A percentile compares a stretch with the other conserved stretches of the same genome.
Conservation (phyloP, 2,888 invertebrate species). For the Eilema griseolum region DNA sequence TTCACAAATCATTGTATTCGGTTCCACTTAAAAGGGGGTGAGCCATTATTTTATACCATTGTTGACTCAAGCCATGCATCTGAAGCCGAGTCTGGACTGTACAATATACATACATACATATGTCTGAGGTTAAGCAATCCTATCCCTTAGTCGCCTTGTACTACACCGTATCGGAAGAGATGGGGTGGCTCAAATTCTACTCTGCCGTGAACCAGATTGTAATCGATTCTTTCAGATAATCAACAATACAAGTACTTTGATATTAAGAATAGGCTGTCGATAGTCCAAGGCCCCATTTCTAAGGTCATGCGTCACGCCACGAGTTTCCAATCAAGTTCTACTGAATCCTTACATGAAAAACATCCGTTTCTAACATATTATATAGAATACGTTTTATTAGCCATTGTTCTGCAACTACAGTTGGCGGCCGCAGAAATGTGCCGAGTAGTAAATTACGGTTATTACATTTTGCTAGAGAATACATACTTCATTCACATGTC, state of each 20-base stretch:
- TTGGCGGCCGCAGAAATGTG: conserved; percentile 39
- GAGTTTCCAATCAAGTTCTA: background rate
- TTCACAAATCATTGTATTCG: too few relatives aligned
- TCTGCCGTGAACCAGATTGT: too few relatives aligned
- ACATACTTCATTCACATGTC: conserved; percentile 21
- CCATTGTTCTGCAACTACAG: conserved; percentile 49
- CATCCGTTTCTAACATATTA: conserved; percentile 28
- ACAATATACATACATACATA: too few relatives aligned
- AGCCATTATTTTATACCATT: too few relatives aligned
- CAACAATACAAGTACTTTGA: background rate
- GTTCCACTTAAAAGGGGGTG: too few relatives aligned
- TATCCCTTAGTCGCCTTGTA: too few relatives aligned
- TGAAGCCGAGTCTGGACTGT: too few relatives aligned
- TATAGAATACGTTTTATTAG: conserved; percentile 47
- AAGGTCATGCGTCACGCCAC: background rate
- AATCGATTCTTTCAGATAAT: background rate
- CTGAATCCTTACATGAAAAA: conserved; percentile 25
- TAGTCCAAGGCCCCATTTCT: background rate
- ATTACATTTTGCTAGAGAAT: conserved; percentile 35
- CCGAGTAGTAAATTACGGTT: conserved; percentile 41
- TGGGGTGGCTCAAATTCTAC: too few relatives aligned
- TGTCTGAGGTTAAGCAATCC: too few relatives aligned
- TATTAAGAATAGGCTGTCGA: background rate
- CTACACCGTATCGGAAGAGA: too few relatives aligned
- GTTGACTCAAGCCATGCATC: too few relatives aligned